Evolutionary conservation across 2,797 vertebrate genomes (phyloP).

Genomic region (Gallinago nigripennis): DNA sequence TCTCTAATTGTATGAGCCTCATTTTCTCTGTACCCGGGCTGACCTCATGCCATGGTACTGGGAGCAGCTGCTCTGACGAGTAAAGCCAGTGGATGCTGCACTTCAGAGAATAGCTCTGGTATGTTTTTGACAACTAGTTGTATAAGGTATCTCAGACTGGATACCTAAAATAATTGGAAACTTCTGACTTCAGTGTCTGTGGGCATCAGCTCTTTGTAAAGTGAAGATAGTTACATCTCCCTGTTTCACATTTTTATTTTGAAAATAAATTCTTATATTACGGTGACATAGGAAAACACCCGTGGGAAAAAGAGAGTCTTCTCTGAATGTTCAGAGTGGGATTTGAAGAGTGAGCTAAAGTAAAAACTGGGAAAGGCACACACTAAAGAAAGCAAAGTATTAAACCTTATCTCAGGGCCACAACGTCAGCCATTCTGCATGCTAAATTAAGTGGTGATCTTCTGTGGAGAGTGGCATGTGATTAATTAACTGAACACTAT

Average conservation of each 20-base stretch:
- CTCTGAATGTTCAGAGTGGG: neutral
- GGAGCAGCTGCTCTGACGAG: neutral
- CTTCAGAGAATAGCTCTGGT: neutral
- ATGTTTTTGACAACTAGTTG: neutral
- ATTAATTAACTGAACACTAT: neutral
- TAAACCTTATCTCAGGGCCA: neutral
- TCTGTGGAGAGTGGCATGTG: neutral
- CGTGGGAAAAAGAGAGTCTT: neutral
- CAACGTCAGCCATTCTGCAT: neutral
- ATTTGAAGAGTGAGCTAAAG: neutral
- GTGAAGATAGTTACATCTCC: neutral
- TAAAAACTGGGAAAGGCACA: neutral
- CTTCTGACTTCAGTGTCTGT: neutral
- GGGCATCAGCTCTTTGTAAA: neutral
- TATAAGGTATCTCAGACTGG: neutral
- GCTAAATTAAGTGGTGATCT: neutral
- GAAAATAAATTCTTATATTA: neutral
- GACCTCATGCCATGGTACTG: accelerated
- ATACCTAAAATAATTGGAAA: neutral
- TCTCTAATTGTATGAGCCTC: neutral
- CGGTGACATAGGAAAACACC: neutral
- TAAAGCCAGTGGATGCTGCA: neutral
- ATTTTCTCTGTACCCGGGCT: neutral
- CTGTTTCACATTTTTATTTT: neutral
- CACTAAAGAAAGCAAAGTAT: neutral